Evolutionary conservation across 1,140 invertebrate species (phyloP), one percentile per base, ranked within the genome.

Genomic region (Drosophila asahinai): DNA sequence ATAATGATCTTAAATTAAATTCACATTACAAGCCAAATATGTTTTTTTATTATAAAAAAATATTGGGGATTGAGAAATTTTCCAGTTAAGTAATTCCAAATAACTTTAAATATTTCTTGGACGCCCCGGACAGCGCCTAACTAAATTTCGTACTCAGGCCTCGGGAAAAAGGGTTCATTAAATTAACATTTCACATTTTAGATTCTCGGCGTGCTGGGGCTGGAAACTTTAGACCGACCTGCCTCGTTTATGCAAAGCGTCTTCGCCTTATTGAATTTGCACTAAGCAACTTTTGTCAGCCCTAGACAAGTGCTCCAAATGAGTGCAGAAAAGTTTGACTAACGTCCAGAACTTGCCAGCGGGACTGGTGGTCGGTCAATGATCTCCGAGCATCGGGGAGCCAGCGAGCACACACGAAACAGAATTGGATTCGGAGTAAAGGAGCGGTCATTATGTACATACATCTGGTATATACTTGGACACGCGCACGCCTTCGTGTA

Each of bases 191-290:
- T 70, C 55, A 65, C 51, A 66, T 73, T 77, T 72, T 72, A 36
- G 64, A 62, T 77, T 62, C 49, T 61, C 11, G 48, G 54, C 38
- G 17, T 22, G 33, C 33, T 55, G 19, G 25, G 38, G 33, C 11
- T 54, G 15, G 1, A 71, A 72, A 86, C 58, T 64, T 86, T 67
- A 43, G 8, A 42, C 42, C 60, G 52, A 30, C 71, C 42, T 80
- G 62, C 43, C 64, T 52, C 84, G 70, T 64, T 89, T 89, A 80
- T 83, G 80, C 65, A 89, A 83, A 87, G 65, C 77, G 65, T 71
- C 70, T 62, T 71, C 73, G 66, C 62, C 62, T 80, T 74, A 89
- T 87, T 83, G 66, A 89, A 89, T 87, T 83, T 77, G 80, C 64
- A 71, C 49, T 74, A 63, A 38, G 40, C 48, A 89, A 84, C 72